Percentiles rank a stretch among this genome's conserved stretches.
Conservation (phyloP, 2,113 vertebrate species). For the Eudyptes chrysolophus region DNA sequence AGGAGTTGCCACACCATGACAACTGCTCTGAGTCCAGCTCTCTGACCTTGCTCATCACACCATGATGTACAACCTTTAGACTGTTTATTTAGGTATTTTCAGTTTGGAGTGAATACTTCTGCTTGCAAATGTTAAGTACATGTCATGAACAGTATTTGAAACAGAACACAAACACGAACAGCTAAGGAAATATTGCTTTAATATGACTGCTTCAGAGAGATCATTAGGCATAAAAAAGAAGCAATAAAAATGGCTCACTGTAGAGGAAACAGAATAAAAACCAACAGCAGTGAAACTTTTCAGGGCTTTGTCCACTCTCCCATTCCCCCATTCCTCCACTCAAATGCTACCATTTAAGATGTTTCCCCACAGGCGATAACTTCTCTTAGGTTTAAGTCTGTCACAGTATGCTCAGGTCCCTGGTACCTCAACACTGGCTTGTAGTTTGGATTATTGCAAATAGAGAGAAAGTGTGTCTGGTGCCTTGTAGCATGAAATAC, state of each 20-base stretch:
- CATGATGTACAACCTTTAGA: neutral
- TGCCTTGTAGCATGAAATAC: neutral
- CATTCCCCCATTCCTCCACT: neutral
- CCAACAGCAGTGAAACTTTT: neutral
- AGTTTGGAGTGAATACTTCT: neutral
- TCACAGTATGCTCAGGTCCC: accelerated
- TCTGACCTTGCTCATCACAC: neutral
- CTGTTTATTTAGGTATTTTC: neutral
- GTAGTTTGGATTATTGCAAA: neutral
- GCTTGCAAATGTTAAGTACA: neutral
- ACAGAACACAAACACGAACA: neutral
- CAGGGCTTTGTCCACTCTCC: neutral
- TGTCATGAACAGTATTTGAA: neutral
- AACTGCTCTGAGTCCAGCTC: neutral
- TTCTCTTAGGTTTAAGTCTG: neutral
- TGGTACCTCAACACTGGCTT: neutral
- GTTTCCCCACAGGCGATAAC: neutral
- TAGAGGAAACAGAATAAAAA: neutral
- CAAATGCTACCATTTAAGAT: neutral
- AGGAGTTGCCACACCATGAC: neutral
- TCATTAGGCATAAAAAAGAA: neutral
- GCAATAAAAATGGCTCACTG: accelerated
- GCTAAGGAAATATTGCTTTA: neutral
- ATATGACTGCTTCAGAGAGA: neutral
- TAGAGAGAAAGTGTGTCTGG: neutral